Evolutionary conservation across 2,113 vertebrate species (phyloP).

Genomic region (Dasyurus viverrinus): DNA sequence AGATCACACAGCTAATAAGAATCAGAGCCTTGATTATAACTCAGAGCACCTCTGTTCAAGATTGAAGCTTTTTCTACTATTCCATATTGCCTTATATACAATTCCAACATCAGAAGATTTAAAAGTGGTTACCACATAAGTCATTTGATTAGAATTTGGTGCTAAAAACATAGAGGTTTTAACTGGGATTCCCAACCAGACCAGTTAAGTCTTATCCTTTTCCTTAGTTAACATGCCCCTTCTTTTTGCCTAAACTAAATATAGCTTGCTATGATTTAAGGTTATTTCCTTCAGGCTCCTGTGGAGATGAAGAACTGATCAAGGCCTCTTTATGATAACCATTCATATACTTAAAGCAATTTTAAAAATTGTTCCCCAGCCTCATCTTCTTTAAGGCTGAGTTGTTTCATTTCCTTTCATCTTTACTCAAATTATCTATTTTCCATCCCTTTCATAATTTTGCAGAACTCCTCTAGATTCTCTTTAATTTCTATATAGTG

Average conservation of each 20-base stretch:
- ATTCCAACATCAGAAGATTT: neutral
- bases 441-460: neutral
- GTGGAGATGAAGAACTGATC: slow-evolving; percentile 3
- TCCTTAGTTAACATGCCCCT: neutral
- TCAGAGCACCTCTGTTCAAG: neutral
- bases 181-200: neutral
- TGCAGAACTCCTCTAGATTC: neutral
- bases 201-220: neutral
- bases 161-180: neutral
- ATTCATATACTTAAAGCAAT: slow-evolving; percentile 31
- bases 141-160: neutral
- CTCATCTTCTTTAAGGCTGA: neutral
- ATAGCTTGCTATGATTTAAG: neutral
- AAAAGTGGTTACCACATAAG: neutral
- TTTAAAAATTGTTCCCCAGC: neutral
- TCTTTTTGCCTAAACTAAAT: slow-evolving; percentile 12
- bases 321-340: neutral
- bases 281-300: neutral
- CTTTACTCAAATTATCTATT: neutral
- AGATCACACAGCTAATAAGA: neutral
- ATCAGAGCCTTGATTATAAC: neutral
- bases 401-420: slow-evolving; percentile 10
- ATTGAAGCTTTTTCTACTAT: neutral
- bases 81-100: neutral
- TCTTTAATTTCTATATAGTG: neutral